phyloP scores from a whole-genome alignment of 2,113 vertebrate genomes.

The Anas platyrhynchos region DNA sequence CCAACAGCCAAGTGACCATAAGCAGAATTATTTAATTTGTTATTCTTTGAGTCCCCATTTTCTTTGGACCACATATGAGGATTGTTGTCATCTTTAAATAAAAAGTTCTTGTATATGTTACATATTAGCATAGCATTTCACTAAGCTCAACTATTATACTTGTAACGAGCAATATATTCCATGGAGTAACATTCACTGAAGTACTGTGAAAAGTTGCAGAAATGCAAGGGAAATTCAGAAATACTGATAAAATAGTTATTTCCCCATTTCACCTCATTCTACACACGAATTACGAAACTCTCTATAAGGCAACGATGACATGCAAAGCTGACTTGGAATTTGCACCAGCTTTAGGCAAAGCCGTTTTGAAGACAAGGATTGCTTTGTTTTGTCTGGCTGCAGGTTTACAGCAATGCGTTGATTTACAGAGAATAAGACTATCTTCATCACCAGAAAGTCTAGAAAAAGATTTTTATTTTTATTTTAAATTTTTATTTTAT shows the following conservation, averaged over 20 bases:
- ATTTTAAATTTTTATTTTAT: not conserved
- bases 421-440: not conserved
- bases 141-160: not conserved
- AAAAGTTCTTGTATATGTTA: not conserved
- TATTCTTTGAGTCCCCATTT: not conserved
- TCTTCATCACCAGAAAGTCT: not conserved
- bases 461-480: not conserved
- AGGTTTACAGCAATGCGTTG: not conserved
- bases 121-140: not conserved
- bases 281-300: not conserved
- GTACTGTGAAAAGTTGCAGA: not conserved
- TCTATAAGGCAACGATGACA: not conserved
- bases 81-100: not conserved
- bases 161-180: not conserved
- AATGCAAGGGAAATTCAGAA: not conserved
- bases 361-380: not conserved
- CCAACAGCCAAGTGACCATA: not conserved
- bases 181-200: not conserved
- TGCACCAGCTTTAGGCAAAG: not conserved
- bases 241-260: not conserved
- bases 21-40: not conserved
- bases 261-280: not conserved
- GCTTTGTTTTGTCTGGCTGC: not conserved
- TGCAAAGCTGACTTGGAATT: conserved; percentile 1
- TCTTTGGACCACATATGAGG: not conserved